A percentile compares a stretch with the other conserved stretches of the same genome.
phyloP scores from a whole-genome alignment of 2,888 invertebrate genomes.

The Eudasyphora cyanicolor region DNA sequence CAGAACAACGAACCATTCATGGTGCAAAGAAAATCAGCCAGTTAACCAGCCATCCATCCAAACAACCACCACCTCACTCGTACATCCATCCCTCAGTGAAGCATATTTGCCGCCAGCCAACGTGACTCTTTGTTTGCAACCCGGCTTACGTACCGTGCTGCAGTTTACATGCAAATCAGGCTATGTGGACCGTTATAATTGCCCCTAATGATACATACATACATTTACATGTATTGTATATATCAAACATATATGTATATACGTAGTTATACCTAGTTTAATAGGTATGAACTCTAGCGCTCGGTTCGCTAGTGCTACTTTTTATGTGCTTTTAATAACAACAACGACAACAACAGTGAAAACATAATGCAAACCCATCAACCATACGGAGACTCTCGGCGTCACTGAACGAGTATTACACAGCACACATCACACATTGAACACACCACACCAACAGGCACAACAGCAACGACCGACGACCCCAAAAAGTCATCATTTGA shows the following conservation, averaged over 20 bases:
- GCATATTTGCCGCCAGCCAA: background rate
- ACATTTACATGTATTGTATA: background rate
- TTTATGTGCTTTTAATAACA: background rate
- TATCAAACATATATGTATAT: background rate
- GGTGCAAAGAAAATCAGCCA: constrained; percentile 46
- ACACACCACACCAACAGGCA: background rate
- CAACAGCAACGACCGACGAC: background rate
- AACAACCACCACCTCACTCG: too few relatives aligned
- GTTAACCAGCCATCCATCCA: constrained; percentile 28
- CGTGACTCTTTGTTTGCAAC: background rate
- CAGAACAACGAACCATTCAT: constrained; percentile 29
- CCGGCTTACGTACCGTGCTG: background rate
- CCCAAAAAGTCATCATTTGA: constrained; percentile 40
- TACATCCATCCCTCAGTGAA: constrained; percentile 5
- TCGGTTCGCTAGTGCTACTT: too few relatives aligned
- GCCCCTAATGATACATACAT: constrained; percentile 44
- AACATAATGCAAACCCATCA: constrained; percentile 23
- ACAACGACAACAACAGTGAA: constrained; percentile 22
- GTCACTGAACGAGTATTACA: background rate
- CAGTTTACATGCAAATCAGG: constrained; percentile 49
- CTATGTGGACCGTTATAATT: constrained; percentile 54
- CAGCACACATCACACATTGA: background rate
- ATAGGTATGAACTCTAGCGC: background rate
- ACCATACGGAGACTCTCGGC: background rate
- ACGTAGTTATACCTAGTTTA: background rate